phyloP scores from a whole-genome alignment of 2,113 vertebrate genomes.

The Pteropus alecto region DNA sequence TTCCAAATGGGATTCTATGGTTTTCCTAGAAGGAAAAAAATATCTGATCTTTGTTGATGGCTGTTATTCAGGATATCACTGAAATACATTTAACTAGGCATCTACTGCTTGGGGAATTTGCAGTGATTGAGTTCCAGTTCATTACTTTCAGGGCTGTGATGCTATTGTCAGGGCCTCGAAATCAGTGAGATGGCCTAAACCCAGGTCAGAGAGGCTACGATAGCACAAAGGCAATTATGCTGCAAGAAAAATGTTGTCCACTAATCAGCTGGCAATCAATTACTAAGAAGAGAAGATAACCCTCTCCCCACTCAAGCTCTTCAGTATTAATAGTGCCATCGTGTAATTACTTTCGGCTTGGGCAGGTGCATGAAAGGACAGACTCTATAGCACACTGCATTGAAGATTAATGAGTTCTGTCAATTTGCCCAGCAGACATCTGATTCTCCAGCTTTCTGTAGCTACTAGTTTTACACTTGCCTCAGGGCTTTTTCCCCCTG shows the following conservation, averaged over 20 bases:
- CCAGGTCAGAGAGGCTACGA: constrained; percentile 81
- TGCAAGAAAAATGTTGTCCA: constrained; percentile 86
- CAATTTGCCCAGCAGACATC: constrained; percentile 89
- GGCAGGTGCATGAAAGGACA: constrained; percentile 89
- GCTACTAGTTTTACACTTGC: constrained; percentile 84
- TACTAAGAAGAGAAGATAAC: constrained; percentile 88
- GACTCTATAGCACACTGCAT: constrained; percentile 83
- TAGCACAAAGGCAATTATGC: constrained; percentile 88
- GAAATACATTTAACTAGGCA: constrained; percentile 81
- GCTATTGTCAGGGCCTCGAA: constrained; percentile 79
- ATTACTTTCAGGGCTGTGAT: constrained; percentile 80
- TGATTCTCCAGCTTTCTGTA: constrained; percentile 86
- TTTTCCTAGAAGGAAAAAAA: constrained; percentile 52
- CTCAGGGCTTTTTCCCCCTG: constrained; percentile 63
- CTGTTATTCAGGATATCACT: constrained; percentile 70
- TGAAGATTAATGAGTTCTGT: constrained; percentile 92
- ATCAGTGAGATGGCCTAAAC: constrained; percentile 80
- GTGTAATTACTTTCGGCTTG: constrained; percentile 89
- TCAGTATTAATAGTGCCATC: constrained; percentile 89
- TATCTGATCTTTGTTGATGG: constrained; percentile 60
- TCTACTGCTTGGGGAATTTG: constrained; percentile 80
- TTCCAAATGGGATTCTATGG: constrained; percentile 25
- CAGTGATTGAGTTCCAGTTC: constrained; percentile 83
- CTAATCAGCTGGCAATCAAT: constrained; percentile 91
- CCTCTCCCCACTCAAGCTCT: constrained; percentile 85